Conservation (phyloP, 1,140 invertebrate species). For the Sipha flava region DNA sequence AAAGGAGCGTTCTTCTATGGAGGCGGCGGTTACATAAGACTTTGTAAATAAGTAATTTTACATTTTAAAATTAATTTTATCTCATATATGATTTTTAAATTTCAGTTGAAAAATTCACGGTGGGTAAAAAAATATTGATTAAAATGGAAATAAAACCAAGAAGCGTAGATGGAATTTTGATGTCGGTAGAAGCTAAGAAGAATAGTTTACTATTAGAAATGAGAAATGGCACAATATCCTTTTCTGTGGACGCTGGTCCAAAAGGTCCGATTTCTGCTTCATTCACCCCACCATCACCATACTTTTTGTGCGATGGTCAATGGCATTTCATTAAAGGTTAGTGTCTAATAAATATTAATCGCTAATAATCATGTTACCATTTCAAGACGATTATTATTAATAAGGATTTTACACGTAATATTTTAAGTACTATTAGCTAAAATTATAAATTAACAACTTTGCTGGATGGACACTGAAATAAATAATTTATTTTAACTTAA, state of each 20-base stretch:
- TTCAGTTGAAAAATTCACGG: slow-evolving; percentile 61
- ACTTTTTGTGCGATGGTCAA: slow-evolving; percentile 75
- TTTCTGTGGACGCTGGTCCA: slow-evolving; percentile 79
- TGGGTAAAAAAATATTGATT: slow-evolving; percentile 69
- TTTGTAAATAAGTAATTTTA: slow-evolving; percentile 47
- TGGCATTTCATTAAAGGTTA: slow-evolving; percentile 86
- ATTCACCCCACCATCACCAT: slow-evolving; percentile 59
- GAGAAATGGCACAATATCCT: slow-evolving; percentile 69
- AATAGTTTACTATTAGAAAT: slow-evolving; percentile 84
- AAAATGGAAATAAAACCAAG: slow-evolving; percentile 82
- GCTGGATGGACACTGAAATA: too few relatives aligned
- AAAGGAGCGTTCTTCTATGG: slow-evolving; percentile 80
- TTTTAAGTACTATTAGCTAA: too few relatives aligned
- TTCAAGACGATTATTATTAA: too few relatives aligned
- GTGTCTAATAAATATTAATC: too few relatives aligned
- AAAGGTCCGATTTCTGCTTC: slow-evolving; percentile 65
- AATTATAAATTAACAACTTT: too few relatives aligned
- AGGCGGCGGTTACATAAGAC: slow-evolving; percentile 57
- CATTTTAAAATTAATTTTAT: not conserved
- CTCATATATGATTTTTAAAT: slow-evolving; percentile 34
- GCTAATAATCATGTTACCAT: too few relatives aligned
- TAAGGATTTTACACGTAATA: too few relatives aligned
- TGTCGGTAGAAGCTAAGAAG: slow-evolving; percentile 65
- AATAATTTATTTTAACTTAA: too few relatives aligned
- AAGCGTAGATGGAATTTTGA: slow-evolving; percentile 66